Conservation (phyloP, 2,797 vertebrate genomes). For the Thamnophis elegans region DNA sequence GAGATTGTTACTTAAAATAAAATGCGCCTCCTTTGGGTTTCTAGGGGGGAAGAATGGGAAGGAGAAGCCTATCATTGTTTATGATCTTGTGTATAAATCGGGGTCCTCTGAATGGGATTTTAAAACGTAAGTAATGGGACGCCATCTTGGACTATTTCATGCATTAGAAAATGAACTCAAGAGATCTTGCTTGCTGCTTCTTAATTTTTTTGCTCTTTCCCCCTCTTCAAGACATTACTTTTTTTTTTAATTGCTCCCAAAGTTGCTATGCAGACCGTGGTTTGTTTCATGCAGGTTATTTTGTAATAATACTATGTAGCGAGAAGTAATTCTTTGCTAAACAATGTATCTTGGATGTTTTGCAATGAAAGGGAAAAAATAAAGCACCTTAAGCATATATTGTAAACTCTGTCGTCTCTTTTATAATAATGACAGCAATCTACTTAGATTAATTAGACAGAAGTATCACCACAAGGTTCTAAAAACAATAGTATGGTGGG, state of each 20-base stretch:
- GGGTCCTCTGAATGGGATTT: constrained; percentile 50
- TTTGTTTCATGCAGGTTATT: background rate
- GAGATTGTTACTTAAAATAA: background rate
- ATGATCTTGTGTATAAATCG: constrained; percentile 41
- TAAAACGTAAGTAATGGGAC: constrained; percentile 64
- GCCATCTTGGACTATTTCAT: constrained; percentile 73
- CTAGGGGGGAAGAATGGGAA: background rate
- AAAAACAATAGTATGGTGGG: background rate
- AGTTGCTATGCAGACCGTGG: background rate
- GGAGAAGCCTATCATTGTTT: background rate
- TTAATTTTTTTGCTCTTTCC: constrained; percentile 19
- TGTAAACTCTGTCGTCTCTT: constrained; percentile 34
- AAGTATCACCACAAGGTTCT: background rate
- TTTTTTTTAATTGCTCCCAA: background rate
- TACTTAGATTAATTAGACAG: background rate
- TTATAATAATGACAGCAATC: constrained; percentile 17
- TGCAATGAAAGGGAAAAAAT: constrained; percentile 20
- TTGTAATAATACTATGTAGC: background rate
- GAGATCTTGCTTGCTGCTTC: constrained; percentile 35
- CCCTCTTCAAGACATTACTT: background rate
- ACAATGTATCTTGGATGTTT: constrained; percentile 5
- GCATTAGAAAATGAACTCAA: constrained; percentile 51
- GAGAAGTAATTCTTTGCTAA: background rate
- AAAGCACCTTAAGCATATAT: constrained; percentile 23
- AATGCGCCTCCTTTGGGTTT: constrained; percentile 5